Percentiles rank a stretch among this genome's conserved stretches.
These are phyloP conservation scores for Potamarius usumacintae DNA, from an alignment of 2,113 vertebrate genomes.

Conservation along the genomic window DNA sequence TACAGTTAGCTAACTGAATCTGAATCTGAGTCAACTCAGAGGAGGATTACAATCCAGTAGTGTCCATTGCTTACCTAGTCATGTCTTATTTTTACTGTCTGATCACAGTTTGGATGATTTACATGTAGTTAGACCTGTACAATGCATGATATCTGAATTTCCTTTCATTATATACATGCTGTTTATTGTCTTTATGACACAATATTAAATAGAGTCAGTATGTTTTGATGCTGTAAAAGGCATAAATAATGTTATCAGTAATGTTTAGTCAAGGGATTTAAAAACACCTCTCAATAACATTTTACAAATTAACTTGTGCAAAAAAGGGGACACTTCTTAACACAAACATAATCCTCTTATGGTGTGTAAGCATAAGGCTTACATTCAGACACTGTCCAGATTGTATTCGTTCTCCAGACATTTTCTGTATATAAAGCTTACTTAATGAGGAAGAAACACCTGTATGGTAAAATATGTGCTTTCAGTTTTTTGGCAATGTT, in stretches of 20 bases:
- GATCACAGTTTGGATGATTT: not conserved
- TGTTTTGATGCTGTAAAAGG: not conserved
- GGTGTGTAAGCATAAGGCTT: constrained; percentile 72
- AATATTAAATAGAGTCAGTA: not conserved
- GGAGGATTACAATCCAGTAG: not conserved
- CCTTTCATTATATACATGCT: not conserved
- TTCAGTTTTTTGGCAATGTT: constrained; percentile 61
- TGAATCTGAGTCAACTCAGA: not conserved
- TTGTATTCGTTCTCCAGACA: constrained; percentile 73
- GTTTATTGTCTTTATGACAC: not conserved
- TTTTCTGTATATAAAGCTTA: constrained; percentile 69
- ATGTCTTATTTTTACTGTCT: not conserved
- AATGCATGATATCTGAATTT: not conserved
- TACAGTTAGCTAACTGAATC: constrained; percentile 10
- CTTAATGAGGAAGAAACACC: constrained; percentile 21
- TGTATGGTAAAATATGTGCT: constrained; percentile 69
- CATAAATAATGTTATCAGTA: not conserved
- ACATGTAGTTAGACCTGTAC: not conserved
- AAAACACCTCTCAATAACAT: constrained; percentile 6
- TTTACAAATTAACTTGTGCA: constrained; percentile 54
- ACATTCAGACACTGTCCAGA: constrained; percentile 78
- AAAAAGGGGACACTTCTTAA: constrained; percentile 71
- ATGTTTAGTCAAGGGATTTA: not conserved
- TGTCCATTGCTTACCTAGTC: not conserved
- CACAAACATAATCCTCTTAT: constrained; percentile 86